Base-by-base conservation (phyloP, 2,113 vertebrate genomes). In the Bolborhynchus lineola region DNA sequence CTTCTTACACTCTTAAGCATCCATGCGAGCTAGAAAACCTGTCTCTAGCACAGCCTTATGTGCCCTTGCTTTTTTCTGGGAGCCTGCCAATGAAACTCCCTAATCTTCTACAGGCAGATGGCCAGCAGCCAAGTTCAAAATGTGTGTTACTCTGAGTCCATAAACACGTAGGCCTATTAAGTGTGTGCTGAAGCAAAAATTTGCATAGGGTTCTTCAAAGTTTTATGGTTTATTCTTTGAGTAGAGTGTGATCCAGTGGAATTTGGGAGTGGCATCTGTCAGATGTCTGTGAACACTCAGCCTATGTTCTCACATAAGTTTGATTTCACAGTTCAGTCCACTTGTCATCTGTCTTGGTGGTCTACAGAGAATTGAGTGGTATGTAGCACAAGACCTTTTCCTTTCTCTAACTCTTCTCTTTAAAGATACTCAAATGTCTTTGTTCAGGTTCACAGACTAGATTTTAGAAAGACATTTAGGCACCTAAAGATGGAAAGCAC, bases 51-150 rank as follows among this genome's bases (percentile, higher is more conserved):
- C 62, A 92, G 84, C 78, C 84, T 95, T 85, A 39, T 7, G 24
- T 91, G 70, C 78, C 84, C 69, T 76, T 82, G 46, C 8, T 76
- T 82, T 92, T 79, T 72, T 64, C 65, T 95, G 94, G 93, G 49
- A 50, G 80, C 91, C 70, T 93, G 91, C 87, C 96, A 95, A 3
- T 76, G 74, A 82, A 95, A 85, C 35, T 95, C 84, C 62, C 62
- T 87, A 25, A 88, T 91, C n/a, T 90, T 68, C 50, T 87, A 7
- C 74, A 96, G 91, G 37, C 77, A 72, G 57, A 46, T 95, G 90
- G 94, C 94, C 37, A 90, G 84, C 80, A 85, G 91, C 87, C 91
- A 95, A 88, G 59, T 94, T 94, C 86, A 85, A 35, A 92, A 72
- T 87, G 67, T 72, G 41, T 94, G 87, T 87, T 85, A 91, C 33